Conservation (phyloP, 2,888 invertebrate genomes). For the Eucriotettix oculatus region DNA sequence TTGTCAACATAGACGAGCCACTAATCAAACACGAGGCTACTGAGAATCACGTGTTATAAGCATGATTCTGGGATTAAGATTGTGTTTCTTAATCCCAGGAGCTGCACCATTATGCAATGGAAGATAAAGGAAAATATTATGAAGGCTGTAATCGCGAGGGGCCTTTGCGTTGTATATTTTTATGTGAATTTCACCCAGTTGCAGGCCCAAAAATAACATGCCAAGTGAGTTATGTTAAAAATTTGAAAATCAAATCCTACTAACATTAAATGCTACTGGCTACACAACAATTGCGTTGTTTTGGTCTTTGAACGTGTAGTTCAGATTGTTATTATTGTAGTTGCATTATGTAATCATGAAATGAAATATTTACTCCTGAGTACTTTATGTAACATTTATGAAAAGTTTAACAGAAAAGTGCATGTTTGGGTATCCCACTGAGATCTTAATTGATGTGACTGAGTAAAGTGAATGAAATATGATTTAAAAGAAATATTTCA, state of each 20-base stretch:
- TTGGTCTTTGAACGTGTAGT: not conserved
- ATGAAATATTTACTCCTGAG: not conserved
- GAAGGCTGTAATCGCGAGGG: conserved; percentile 54
- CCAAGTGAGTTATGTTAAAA: conserved; percentile 27
- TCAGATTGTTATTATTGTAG: not conserved
- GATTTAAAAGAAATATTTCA: too few relatives aligned
- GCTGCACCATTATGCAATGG: not conserved
- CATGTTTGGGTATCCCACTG: too few relatives aligned
- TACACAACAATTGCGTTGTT: not conserved
- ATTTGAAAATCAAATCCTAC: not conserved
- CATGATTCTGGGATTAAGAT: too few relatives aligned
- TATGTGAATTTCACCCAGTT: conserved; percentile 38
- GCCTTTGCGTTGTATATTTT: conserved; percentile 44
- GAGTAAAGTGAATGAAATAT: too few relatives aligned
- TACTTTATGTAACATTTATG: too few relatives aligned
- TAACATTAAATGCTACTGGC: not conserved
- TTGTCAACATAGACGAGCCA: too few relatives aligned
- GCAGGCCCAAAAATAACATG: conserved; percentile 73
- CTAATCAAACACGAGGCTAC: too few relatives aligned
- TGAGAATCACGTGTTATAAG: too few relatives aligned
- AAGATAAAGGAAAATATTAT: conserved; percentile 18
- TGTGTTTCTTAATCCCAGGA: too few relatives aligned
- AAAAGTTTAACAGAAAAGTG: too few relatives aligned
- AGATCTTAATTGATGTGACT: not conserved
- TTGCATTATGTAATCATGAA: not conserved